Evolutionary conservation across 2,113 vertebrate species (phyloP).

Genomic region (Catharus bicknelli): DNA sequence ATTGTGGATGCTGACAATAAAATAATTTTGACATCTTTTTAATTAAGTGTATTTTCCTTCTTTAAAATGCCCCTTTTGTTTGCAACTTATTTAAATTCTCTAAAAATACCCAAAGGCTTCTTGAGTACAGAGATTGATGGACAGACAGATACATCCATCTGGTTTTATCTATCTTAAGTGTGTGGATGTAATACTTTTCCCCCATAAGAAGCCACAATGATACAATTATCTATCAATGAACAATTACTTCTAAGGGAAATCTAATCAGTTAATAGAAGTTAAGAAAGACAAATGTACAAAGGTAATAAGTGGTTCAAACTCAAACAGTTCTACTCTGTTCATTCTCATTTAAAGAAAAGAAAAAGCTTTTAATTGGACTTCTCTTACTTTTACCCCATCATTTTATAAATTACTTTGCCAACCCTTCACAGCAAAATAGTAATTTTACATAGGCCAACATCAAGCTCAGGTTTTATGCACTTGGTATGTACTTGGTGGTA

Average conservation of each 20-base stretch:
- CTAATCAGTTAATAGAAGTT: conserved; percentile 70
- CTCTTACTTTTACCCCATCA: conserved; percentile 71
- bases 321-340: conserved; percentile 15
- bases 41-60: conserved; percentile 65
- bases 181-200: conserved; percentile 60
- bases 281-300: conserved; percentile 68
- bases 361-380: conserved; percentile 64
- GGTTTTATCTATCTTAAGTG: conserved; percentile 42
- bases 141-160: conserved; percentile 27
- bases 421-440: conserved; percentile 76
- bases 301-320: conserved; percentile 68
- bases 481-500: conserved; percentile 69
- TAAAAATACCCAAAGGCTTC: background rate
- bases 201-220: conserved; percentile 51
- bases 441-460: conserved; percentile 76
- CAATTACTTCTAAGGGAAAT: conserved; percentile 57
- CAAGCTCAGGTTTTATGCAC: conserved; percentile 69
- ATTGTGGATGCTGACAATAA: conserved; percentile 51
- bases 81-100: conserved; percentile 22
- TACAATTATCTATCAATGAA: conserved; percentile 65
- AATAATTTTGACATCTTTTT: conserved; percentile 63
- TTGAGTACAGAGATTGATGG: conserved; percentile 9
- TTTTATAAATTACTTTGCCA: conserved; percentile 79
- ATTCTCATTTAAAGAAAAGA: conserved; percentile 61
- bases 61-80: conserved; percentile 35